Conservation (phyloP, 1,140 invertebrate species). For the Aphelenchoides besseyi region DNA sequence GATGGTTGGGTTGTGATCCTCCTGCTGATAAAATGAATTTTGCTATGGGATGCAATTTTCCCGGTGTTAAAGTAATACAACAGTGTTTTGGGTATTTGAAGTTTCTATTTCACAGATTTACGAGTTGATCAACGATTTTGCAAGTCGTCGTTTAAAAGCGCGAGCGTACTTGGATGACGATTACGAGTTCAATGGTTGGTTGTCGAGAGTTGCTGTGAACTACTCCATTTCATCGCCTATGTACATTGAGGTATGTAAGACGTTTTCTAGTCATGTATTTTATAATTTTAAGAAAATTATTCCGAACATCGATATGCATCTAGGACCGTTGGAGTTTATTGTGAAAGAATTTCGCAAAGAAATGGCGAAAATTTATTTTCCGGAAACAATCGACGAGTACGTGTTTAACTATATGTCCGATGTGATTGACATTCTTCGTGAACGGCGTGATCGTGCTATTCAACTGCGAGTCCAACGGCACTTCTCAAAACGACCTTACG, state of each 20-base stretch:
- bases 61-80: slow-evolving; percentile 32
- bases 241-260: slow-evolving; percentile 46
- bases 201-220: slow-evolving; percentile 39
- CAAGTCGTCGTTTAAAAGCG: slow-evolving; percentile 20
- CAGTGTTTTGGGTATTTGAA: background rate
- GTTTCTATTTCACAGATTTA: slow-evolving; percentile 33
- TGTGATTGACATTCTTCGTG: background rate
- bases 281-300: slow-evolving; percentile 49
- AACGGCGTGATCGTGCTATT: slow-evolving; percentile 1
- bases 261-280: background rate
- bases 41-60: slow-evolving; percentile 41
- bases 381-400: slow-evolving; percentile 32
- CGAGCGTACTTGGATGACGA: slow-evolving; percentile 44
- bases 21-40: slow-evolving; percentile 27
- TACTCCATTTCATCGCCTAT: slow-evolving; percentile 53
- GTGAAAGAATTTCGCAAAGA: slow-evolving; percentile 45
- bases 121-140: slow-evolving; percentile 49
- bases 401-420: slow-evolving; percentile 21
- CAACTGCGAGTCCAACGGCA: background rate
- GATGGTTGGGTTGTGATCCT: slow-evolving; percentile 32
- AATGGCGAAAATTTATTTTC: slow-evolving; percentile 38
- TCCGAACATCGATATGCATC: slow-evolving; percentile 45
- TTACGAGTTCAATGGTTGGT: slow-evolving; percentile 57
- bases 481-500: slow-evolving; percentile 5
- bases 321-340: slow-evolving; percentile 41